Evolutionary conservation across 2,797 vertebrate species (phyloP), one percentile per base, ranked within the genome.

Genomic region (Clarias fuscus): DNA sequence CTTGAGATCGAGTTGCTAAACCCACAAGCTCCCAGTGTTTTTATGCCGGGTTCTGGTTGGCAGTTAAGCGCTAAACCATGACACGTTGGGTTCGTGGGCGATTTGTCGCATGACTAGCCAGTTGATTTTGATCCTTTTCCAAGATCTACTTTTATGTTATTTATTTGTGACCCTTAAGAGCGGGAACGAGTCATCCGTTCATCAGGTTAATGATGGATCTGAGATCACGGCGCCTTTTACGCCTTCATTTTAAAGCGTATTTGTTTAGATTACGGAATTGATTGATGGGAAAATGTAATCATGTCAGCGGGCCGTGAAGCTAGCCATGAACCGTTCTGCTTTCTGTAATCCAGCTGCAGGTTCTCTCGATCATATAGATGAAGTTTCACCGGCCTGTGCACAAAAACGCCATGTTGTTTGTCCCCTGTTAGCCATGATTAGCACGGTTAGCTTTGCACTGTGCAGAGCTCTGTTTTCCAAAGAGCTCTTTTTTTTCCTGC

Each of bases 381-480:
- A 73, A 82, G 85, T 83, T 88, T 88, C 27, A 88, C n/a, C 37
- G 59, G 61, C n/a, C 84, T 84, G 84, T 76, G 71, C 83, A 73
- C 81, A 76, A 92, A 75, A 89, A 87, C 85, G 77, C 30, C 61
- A 86, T 87, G 86, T 92, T 90, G 53, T 91, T 91, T 92, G 91
- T 89, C 67, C 87, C 82, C 82, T 89, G 90, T 90, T 93, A 89
- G 87, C 85, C 82, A 82, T 86, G 87, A 91, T 91, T 91, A 92
- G 64, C 62, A 33, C 83, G n/a, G 75, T 61, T 64, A 88, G 88
- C 40, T 70, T 86, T 85, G 85, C 84, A 48, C 79, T 88, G 88
- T 92, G 90, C 89, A 91, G 85, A 82, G 85, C 88, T 84, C 56
- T 82, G 83, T 88, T 90, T 90, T 91, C 61, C 76, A 65, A 30